Conservation (phyloP, 2,888 invertebrate species). For the Aromia moschata region DNA sequence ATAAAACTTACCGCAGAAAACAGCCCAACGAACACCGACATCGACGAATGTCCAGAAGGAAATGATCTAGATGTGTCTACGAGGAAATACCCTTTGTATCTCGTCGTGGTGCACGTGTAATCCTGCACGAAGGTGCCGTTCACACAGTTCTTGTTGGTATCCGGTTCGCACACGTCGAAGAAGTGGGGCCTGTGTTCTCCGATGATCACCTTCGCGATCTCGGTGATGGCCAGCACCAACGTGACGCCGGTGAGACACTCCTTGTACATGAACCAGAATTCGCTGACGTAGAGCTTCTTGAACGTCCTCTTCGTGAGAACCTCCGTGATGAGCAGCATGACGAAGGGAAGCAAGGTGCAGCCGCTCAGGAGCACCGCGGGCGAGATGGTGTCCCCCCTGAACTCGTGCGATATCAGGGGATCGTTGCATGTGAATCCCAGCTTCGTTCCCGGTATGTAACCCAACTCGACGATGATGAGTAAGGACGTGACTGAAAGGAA, state of each 20-base stretch:
- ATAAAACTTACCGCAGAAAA: slow-evolving; percentile 73
- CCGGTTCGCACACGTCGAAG: slow-evolving; percentile 76
- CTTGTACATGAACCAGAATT: slow-evolving; percentile 61
- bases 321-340: slow-evolving; percentile 61
- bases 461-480: slow-evolving; percentile 71
- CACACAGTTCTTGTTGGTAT: slow-evolving; percentile 71
- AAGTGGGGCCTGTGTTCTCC: slow-evolving; percentile 75
- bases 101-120: slow-evolving; percentile 73
- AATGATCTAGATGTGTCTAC: slow-evolving; percentile 76
- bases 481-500: slow-evolving; percentile 69
- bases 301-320: slow-evolving; percentile 56
- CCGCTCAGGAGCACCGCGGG: slow-evolving; percentile 66
- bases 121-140: slow-evolving; percentile 69
- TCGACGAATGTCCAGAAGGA: slow-evolving; percentile 81
- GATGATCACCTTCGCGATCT: slow-evolving; percentile 72
- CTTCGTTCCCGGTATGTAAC: slow-evolving; percentile 70
- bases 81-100: slow-evolving; percentile 67
- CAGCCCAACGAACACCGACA: slow-evolving; percentile 73
- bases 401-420: slow-evolving; percentile 73
- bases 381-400: slow-evolving; percentile 74
- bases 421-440: slow-evolving; percentile 79
- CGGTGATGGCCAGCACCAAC: slow-evolving; percentile 70
- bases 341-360: slow-evolving; percentile 62
- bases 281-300: slow-evolving; percentile 62
- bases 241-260: slow-evolving; percentile 73